Evolutionary conservation across 2,113 vertebrate genomes (phyloP), one percentile per base, ranked within the genome.

Genomic region (Pachypanchax playfairii): DNA sequence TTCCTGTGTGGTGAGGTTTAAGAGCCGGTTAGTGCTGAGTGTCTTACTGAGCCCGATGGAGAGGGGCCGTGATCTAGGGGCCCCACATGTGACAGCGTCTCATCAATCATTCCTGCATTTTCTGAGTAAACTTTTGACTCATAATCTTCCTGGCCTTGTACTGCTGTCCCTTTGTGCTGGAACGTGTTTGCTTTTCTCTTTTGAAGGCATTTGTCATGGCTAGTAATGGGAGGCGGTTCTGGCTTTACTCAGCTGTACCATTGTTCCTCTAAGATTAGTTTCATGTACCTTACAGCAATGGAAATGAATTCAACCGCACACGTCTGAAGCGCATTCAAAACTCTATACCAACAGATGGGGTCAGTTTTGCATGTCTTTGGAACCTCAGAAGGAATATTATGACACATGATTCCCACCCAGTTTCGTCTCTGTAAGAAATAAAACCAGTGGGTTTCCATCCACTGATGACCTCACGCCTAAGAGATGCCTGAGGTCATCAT

Each of bases 71-170:
- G 85, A 78, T 87, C 87, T 52, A 1, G 24, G 70, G 76, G 65
- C 79, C 78, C 77, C 73, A 58, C 47, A 3, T 20, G 62, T 87
- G 77, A 87, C 86, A 82, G 83, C 64, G 70, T 79, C 64, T 84
- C 84, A 89, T 91, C 80, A 83, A 87, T 90, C 85, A 87, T 69
- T 81, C 70, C 75, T 5, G 50, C 65, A 75, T 86, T 4, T 68
- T 77, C 75, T 78, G 78, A 82, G 79, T 82, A 75, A 87, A 88
- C 82, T 60, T 84, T 86, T 72, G 57, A 86, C 79, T 84, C 71
- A 21, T 60, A 57, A 70, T 73, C 73, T 73, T 41, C 41, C 56
- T 6, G 55, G 39, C 64, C 71, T 53, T 62, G 53, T 39, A 41
- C 65, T 47, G 35, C 56, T 53, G 68, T 84, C 75, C 52, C 47